Base-by-base conservation (phyloP, 2,797 vertebrate genomes). In the Myotis pilosus region DNA sequence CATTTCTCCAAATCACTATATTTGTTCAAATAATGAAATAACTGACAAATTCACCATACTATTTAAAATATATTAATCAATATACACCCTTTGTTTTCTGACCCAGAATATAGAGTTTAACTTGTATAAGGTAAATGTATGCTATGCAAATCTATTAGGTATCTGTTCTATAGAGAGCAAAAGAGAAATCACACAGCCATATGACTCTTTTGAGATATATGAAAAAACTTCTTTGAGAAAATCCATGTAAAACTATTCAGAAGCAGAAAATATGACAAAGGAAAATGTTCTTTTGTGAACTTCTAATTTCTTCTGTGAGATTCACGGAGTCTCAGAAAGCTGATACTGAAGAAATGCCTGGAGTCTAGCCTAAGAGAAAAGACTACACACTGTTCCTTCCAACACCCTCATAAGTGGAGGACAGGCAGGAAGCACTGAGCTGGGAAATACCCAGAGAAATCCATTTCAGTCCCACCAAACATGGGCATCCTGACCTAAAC, bases 401-500 rank as follows among this genome's bases (percentile, higher is more conserved):
- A 95, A 66, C 15, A 91, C n/a, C 44, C 57, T 89, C 8, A 4
- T 51, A 72, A 82, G 1, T 94, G 62, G 79, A 92, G 49, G 38
- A 75, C 5, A 94, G 71, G 51, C 84, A 96, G 69, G 66, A 78
- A 96, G 62, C 66, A 80, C 75, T 71, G 47, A 78, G 16, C 57
- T 82, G 76, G 89, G 86, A 90, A 85, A 36, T 80, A 81, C 83
- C 66, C 88, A 92, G 79, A 92, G 44, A 96, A 91, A 81, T 87
- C 7, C 38, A 76, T 79, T 91, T 89, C 10, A 30, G 76, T 22
- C 41, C 82, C 78, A 93, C 84, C 80, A 74, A 95, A 71, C 97
- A 95, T 92, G 96, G 96, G 84, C 1, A 13, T 47, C 97, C 64
- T 10, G 88, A 95, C 92, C 91, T 55, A 97, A 94, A 94, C 94